phyloP scores from a whole-genome alignment of 1,140 invertebrate genomes.

The Bombus pyrosoma region DNA sequence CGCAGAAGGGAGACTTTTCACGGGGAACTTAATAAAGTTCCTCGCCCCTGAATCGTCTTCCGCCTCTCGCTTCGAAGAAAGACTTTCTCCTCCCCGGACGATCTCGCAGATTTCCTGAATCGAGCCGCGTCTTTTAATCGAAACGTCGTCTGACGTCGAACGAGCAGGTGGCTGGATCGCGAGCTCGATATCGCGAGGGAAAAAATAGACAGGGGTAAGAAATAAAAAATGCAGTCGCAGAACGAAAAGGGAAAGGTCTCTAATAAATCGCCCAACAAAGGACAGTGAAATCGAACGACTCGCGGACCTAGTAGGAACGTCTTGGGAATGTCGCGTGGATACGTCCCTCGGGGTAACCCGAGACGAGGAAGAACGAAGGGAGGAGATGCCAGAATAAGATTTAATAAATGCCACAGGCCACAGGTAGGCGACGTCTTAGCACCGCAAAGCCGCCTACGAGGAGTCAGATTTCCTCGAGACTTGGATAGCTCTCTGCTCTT shows the following conservation, averaged over 20 bases:
- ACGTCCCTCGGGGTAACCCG: slow-evolving; percentile 61
- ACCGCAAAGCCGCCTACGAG: slow-evolving; percentile 70
- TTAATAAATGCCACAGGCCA: slow-evolving; percentile 71
- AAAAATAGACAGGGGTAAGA: too few species aligned
- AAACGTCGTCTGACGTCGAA: slow-evolving; percentile 5
- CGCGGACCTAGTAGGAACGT: slow-evolving; percentile 39
- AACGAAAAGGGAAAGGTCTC: background rate
- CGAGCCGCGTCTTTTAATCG: slow-evolving; percentile 14
- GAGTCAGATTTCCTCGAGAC: slow-evolving; percentile 67
- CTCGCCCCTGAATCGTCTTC: background rate
- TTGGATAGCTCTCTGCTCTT: slow-evolving; percentile 53
- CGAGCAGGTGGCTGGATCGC: slow-evolving; percentile 20
- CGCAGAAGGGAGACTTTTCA: slow-evolving; percentile 2
- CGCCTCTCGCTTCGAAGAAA: slow-evolving; percentile 16
- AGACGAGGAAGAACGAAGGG: slow-evolving; percentile 49
- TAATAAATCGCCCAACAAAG: slow-evolving; percentile 54
- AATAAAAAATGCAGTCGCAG: background rate
- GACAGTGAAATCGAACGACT: slow-evolving; percentile 37
- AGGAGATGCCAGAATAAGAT: slow-evolving; percentile 72
- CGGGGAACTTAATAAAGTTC: slow-evolving; percentile 39
- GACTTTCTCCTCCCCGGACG: slow-evolving; percentile 5
- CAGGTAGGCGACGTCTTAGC: slow-evolving; percentile 70
- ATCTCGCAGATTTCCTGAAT: background rate
- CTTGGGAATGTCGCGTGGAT: slow-evolving; percentile 27
- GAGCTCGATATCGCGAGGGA: background rate